Evolutionary conservation across 2,113 vertebrate genomes (phyloP).

Genomic region (Muntiacus muntjak): DNA sequence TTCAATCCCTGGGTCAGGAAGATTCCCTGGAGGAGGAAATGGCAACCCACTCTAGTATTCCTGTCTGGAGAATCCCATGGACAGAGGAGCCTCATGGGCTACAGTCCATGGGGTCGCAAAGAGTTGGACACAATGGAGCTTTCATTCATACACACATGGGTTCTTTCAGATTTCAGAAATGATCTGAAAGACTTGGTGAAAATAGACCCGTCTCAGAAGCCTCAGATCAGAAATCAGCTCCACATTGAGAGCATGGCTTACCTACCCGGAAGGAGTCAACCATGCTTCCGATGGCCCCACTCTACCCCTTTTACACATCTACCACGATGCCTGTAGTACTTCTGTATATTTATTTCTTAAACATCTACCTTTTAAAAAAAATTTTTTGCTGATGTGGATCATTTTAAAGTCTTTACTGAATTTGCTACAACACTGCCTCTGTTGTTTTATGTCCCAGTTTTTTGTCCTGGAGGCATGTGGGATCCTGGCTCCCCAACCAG

Average conservation of each 20-base stretch:
- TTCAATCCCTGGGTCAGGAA: background rate
- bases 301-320: background rate
- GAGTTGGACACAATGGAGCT: background rate
- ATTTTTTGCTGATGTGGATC: accelerated
- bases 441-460: background rate
- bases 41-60: background rate
- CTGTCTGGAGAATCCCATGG: background rate
- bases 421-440: background rate
- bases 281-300: background rate
- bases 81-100: background rate
- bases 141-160: background rate
- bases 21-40: background rate
- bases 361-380: background rate
- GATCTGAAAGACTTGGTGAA: background rate
- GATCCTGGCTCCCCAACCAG: background rate
- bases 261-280: background rate
- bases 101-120: background rate
- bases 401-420: background rate
- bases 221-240: background rate
- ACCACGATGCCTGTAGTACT: background rate
- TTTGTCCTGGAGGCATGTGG: background rate
- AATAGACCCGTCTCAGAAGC: background rate
- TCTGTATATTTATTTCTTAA: background rate
- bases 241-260: background rate
- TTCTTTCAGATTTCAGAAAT: background rate